Base-by-base conservation (phyloP, 1,140 invertebrate species). In the Hyles vespertilio region DNA sequence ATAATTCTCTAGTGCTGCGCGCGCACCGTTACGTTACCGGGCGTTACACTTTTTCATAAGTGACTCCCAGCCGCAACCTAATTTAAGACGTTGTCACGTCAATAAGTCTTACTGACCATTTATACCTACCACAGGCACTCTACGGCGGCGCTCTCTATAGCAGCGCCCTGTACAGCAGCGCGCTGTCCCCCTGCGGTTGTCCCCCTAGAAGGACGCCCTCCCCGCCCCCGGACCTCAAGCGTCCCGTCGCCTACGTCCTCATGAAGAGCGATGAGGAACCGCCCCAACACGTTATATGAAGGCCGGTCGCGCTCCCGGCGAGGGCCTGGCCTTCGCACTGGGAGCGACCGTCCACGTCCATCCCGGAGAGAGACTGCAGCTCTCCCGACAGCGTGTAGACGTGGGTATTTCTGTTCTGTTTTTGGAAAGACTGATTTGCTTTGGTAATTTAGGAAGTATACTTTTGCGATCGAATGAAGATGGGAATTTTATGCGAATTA, bases 211-310 rank as follows among this genome's bases (percentile, higher is more conserved):
- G 85, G 57, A 88, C 81, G 32, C 90, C 91, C 3, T 92, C 91
- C 70, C 91, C 92, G 4, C 78, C 88, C 9, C 68, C 83, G 1
- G 83, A 86, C 64, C 74, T 87, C 7, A 87, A 87, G 81, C 89
- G 78, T 46, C 86, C 90, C 2, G 84, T 90, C 7, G 89, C 91
- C 6, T 91, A 91, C 70, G 90, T 91, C 32, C 84, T 91, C 50
- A 91, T 91, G 89, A 91, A 91, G 79, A 89, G 87, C 59, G 90
- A 91, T 56, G 90, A 89, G 69, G 89, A 90, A 66, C 89, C 85
- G 0, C 90, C 91, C 0, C 90, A 90, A 51, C 94, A 94, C 69
- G 93, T 95, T 82, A 95, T 95, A 92, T 95, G 94, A 95, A 95
- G 93, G 90, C 94, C 94, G 88, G 93, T 94, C 91, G 93, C 94